Base-by-base conservation (phyloP, 2,888 invertebrate genomes). In the Phalera bucephala region DNA sequence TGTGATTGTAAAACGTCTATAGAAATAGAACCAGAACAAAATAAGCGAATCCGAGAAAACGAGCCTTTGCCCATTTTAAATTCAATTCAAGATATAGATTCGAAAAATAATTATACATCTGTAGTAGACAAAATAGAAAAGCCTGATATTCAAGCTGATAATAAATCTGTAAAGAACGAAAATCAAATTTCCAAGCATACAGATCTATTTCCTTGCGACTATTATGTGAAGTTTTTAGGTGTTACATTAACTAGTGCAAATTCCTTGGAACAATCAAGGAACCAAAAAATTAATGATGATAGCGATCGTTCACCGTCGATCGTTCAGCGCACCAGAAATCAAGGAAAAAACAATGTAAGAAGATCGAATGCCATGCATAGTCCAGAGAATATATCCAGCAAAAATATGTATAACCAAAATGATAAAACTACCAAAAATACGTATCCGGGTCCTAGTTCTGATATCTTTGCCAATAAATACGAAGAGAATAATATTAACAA, bases 151-250 rank as follows among this genome's bases (percentile, higher is more conserved):
- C 30, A 33, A 25, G 41, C 28, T 13, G 31, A 43, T 5, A 40
- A 42, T 9, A 40, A 21, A 21, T 19, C 23, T 35, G 40, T 33
- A 27, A 10, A 21, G 1, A 26, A 33, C 7, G 21, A 4, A 1
- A 31, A 28, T 9, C 33, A 40, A 10, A 42, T 36, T 27, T 32
- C 43, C 35, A 34, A 46, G 35, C 54, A 68, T 32, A 40, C 53
- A 17, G 36, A 59, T 23, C 34, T 50, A 29, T 45, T 43, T 43
- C 40, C 63, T 31, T 60, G 63, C 62, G 73, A 78, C 36, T 80
- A 74, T 51, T 58, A 64, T 29, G 73, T 88, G 13, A 71, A 77
- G 30, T 81, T 85, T 64, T 69, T 88, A 35, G 88, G 88, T 11
- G 88, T 83, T 5, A 85, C 86, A 7, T 63, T 88, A 36, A 58